Evolutionary conservation across 2,888 invertebrate genomes (phyloP), one percentile per base, ranked within the genome.

Genomic region (Mellilla xanthometata): DNA sequence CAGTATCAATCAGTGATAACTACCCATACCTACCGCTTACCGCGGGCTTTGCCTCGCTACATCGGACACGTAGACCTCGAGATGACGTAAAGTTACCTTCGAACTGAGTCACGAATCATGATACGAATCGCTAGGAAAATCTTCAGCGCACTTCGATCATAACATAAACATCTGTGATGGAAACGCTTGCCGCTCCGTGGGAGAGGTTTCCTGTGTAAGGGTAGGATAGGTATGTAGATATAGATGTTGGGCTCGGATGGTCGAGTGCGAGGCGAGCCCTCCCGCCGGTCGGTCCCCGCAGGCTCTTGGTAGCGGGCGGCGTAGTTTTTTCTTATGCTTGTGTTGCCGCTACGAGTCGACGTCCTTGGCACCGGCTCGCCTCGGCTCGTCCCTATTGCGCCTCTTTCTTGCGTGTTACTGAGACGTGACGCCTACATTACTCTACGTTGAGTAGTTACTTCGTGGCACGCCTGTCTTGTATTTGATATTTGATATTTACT

Each of bases 301-400:
- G 73, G 70, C 65, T 67, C 62, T 63, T 67, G 69, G 65, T 73
- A 70, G 76, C 78, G 73, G 69, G 70, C 59, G 66, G 64, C 68
- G 60, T 63, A 64, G 59, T 61, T 65, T 69, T 68, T 65, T 59
- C 60, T 61, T 53, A 53, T 56, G 59, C 43, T 57, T 47, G 51
- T 57, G 39, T 53, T 53, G 44, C 19, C n/a, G 49, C 33, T 50
- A 52, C 46, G 41, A 46, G 45, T 43, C 45, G 43, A 39, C 51
- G 50, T 49, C 56, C 53, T 57, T 49, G 52, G 48, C 34, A 41
- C 42, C 30, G 46, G 35, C 34, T 53, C n/a, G n/a, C n/a, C n/a
- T n/a, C n/a, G n/a, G n/a, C n/a, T 52, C 31, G 39, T 40, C 15
- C 28, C 39, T 35, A 36, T 34, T 38, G 29, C 34, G 49, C 39